Conservation (phyloP, 2,113 vertebrate species). For the Hyperopisus bebe region DNA sequence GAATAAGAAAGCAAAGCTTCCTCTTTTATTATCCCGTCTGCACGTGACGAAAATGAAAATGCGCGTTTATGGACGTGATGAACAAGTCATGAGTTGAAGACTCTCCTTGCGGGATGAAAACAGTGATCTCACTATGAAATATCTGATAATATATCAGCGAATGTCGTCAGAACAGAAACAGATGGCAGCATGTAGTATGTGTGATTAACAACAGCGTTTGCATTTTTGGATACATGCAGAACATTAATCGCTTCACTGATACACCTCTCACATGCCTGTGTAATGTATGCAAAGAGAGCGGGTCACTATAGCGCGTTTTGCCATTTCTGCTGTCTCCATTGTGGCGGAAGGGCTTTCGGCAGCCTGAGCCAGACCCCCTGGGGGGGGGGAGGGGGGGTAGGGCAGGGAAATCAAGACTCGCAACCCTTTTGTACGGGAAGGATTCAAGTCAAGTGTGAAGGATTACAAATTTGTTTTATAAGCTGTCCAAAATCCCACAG, state of each 20-base stretch:
- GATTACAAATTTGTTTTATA: constrained; percentile 57
- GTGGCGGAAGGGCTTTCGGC: neutral
- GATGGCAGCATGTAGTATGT: neutral
- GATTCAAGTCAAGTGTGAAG: constrained; percentile 40
- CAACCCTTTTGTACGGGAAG: constrained; percentile 32
- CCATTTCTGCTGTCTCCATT: neutral
- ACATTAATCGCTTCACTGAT: neutral
- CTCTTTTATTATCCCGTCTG: neutral
- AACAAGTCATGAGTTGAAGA: neutral
- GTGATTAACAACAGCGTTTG: neutral
- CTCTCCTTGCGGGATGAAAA: neutral
- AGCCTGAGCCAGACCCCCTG: neutral
- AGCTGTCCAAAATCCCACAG: constrained; percentile 49
- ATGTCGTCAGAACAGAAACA: neutral
- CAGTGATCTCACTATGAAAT: neutral
- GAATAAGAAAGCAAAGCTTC: neutral
- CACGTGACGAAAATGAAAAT: neutral
- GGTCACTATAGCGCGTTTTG: neutral
- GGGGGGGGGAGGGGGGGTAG: neutral
- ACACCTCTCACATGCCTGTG: neutral
- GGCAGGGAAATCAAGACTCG: neutral
- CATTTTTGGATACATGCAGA: neutral
- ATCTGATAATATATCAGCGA: neutral
- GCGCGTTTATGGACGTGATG: neutral
- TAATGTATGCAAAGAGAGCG: neutral